Evolutionary conservation across 1,140 invertebrate species (phyloP), one percentile per base, ranked within the genome.

Genomic region (Apis florea): DNA sequence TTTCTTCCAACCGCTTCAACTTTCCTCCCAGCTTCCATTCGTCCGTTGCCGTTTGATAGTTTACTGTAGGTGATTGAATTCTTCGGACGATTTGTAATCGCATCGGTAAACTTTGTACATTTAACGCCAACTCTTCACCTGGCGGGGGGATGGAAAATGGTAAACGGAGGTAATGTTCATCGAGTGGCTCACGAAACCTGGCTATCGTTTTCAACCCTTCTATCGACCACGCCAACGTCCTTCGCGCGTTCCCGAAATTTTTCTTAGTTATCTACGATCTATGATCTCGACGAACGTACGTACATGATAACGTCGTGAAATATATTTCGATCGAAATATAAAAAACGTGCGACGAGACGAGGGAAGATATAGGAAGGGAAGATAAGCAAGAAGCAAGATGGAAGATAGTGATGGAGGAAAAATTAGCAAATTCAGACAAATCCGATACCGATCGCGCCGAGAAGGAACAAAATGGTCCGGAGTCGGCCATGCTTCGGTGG

Each of bases 51-150:
- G 26, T 69, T 81, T 91, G 92, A 92, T 91, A 91, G 90, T 92
- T 92, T 88, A 86, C 74, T n/a, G 58, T 74, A 69, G 73, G 83
- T 91, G 90, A 93, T 93, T 91, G 91, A 88, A 90, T 91, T 91
- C 87, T 84, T 79, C 83, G 83, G 79, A 86, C 89, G 89, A 85
- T 89, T 88, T 83, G 89, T 91, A 91, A 92, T 87, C 85, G 85
- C 89, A 85, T 92, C 83, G 90, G 91, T 88, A 92, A 92, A 92
- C 90, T 92, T 92, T 92, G 90, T 87, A 90, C 90, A 92, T 92
- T 92, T 91, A 90, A 79, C 85, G 85, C 69, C 84, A 66, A 66
- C 59, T 40, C 31, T 81, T 83, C 68, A 72, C 61, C 61, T 69
- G 71, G 13, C 40, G n/a, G 58, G 24, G 54, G 40, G 12, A 54